Evolutionary conservation across 1,140 invertebrate genomes (phyloP).

Genomic region (Bicyclus anynana): DNA sequence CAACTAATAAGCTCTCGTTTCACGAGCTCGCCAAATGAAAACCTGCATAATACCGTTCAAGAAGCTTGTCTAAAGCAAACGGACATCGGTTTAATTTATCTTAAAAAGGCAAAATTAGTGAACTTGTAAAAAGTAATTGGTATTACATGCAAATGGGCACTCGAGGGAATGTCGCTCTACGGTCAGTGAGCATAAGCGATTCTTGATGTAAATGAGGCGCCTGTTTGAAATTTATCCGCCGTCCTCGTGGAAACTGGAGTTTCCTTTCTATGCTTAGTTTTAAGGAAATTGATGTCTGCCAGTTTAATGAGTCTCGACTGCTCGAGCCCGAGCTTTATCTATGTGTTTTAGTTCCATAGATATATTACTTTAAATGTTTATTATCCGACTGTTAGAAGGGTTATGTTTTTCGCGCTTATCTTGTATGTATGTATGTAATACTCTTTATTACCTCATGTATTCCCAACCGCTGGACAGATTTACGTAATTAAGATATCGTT

Average conservation of each 20-base stretch:
- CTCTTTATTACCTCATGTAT: no score
- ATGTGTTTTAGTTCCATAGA: background rate
- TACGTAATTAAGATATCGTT: no score
- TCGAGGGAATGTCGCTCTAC: conserved; percentile 35
- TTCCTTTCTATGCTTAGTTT: conserved; percentile 4
- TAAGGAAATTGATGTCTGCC: conserved; percentile 16
- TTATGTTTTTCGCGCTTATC: no score
- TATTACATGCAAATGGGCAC: conserved; percentile 55
- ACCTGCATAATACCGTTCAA: conserved; percentile 2
- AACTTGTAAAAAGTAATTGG: conserved; percentile 65
- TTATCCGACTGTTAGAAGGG: no score
- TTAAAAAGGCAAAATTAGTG: conserved; percentile 48
- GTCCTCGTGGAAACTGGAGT: conserved; percentile 15
- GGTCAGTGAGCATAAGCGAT: conserved; percentile 45
- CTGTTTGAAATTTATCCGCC: conserved; percentile 27
- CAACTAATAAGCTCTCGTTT: background rate
- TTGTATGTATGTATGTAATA: no score
- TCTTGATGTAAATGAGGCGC: conserved; percentile 55
- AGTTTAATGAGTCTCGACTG: conserved; percentile 13
- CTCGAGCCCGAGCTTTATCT: background rate
- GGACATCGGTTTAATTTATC: conserved; percentile 19
- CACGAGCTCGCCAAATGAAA: background rate
- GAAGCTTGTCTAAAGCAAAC: conserved; percentile 4
- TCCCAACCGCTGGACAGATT: no score
- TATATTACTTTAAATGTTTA: no score